phyloP scores from a whole-genome alignment of 2,113 vertebrate species.

The Puntigrus tetrazona region DNA sequence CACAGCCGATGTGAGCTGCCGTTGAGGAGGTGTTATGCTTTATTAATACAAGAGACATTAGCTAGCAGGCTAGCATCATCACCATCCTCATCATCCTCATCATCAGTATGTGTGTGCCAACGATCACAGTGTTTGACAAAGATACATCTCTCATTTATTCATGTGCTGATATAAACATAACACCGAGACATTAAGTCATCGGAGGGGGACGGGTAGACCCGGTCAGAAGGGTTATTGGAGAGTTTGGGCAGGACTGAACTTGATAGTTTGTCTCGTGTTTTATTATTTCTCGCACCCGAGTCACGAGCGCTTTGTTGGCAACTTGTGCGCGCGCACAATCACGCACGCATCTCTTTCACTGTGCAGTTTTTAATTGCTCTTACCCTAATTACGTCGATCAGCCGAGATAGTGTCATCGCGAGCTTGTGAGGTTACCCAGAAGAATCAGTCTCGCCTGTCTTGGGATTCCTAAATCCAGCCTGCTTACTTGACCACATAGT shows the following conservation, averaged over 20 bases:
- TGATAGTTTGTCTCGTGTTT: slow-evolving; percentile 25
- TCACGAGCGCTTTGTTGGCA: slow-evolving; percentile 38
- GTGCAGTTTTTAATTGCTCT: slow-evolving; percentile 13
- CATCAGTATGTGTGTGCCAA: slow-evolving; percentile 7
- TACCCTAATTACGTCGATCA: not conserved
- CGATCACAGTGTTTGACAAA: not conserved
- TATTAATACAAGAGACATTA: slow-evolving; percentile 22
- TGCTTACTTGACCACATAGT: slow-evolving; percentile 11
- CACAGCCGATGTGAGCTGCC: not conserved
- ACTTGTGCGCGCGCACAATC: slow-evolving; percentile 8
- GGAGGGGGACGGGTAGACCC: slow-evolving; percentile 9
- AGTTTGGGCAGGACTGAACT: slow-evolving; percentile 31
- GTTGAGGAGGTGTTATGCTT: slow-evolving; percentile 29
- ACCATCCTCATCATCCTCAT: not conserved
- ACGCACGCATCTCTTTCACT: not conserved
- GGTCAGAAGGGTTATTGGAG: slow-evolving; percentile 23
- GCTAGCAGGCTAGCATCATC: slow-evolving; percentile 40
- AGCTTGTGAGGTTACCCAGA: not conserved
- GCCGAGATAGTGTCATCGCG: not conserved
- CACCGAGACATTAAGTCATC: not conserved
- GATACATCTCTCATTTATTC: not conserved
- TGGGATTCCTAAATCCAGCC: not conserved
- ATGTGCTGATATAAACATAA: not conserved
- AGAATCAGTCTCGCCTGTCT: not conserved
- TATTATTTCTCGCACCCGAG: slow-evolving; percentile 26